Conservation (phyloP, 1,140 invertebrate genomes). For the Colletes gigas region DNA sequence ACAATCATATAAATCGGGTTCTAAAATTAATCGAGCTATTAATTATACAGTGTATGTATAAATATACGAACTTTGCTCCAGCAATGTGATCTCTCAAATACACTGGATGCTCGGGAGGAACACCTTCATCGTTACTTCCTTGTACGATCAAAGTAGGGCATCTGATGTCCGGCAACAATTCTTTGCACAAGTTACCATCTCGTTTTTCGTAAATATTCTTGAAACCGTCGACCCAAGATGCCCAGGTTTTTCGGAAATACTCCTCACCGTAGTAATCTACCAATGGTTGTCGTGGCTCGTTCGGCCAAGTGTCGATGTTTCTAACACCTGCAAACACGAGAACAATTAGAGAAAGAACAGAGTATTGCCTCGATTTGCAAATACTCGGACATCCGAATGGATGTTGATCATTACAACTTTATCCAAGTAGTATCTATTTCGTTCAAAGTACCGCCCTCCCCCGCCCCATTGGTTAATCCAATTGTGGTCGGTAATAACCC, state of each 20-base stretch:
- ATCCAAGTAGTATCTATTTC: no score
- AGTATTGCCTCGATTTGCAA: no score
- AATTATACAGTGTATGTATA: no score
- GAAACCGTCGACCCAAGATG: constrained; percentile 87
- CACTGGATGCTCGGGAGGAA: constrained; percentile 86
- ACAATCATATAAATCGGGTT: constrained; percentile 21
- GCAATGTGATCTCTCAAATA: constrained; percentile 86
- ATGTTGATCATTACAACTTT: no score
- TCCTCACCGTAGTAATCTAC: constrained; percentile 88
- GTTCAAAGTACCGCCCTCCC: no score
- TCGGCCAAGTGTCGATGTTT: constrained; percentile 90
- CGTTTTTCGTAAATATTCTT: constrained; percentile 82
- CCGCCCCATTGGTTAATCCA: no score
- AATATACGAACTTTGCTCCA: constrained; percentile 83
- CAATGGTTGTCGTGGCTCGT: constrained; percentile 87
- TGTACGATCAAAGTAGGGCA: constrained; percentile 91
- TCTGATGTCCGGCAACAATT: constrained; percentile 83
- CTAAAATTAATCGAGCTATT: no score
- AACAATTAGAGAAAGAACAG: not conserved
- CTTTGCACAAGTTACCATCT: constrained; percentile 88
- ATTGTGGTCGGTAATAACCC: no score
- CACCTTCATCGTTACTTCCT: constrained; percentile 90
- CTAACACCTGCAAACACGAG: constrained; percentile 76
- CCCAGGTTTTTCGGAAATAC: constrained; percentile 87
- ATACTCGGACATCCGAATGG: no score